Conservation (phyloP, 2,888 invertebrate genomes). For the Polydrusus cervinus region DNA sequence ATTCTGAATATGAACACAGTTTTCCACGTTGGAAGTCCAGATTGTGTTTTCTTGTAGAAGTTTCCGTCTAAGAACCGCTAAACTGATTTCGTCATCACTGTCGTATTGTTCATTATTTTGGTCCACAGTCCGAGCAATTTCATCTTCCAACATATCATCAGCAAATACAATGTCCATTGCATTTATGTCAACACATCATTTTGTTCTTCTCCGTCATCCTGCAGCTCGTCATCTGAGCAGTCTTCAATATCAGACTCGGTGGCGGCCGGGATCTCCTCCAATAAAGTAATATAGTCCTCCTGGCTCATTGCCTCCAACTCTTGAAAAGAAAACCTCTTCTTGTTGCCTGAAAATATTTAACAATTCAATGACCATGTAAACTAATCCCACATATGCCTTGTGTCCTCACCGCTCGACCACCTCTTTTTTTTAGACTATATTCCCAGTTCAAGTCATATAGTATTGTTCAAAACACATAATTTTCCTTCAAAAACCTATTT, state of each 20-base stretch:
- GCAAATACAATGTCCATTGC: background rate
- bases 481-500: constrained; percentile 1
- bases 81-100: constrained; percentile 6
- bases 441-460: background rate
- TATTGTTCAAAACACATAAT: background rate
- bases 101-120: constrained; percentile 4
- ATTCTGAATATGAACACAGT: background rate
- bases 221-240: background rate
- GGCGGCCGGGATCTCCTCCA: background rate
- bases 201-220: background rate
- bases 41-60: background rate
- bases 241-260: background rate
- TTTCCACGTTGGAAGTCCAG: background rate
- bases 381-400: constrained; percentile 14
- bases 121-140: background rate
- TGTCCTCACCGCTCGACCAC: constrained; percentile 26
- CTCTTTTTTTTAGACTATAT: background rate
- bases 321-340: background rate
- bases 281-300: background rate
- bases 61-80: constrained; percentile 8
- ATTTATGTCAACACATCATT: constrained; percentile 11
- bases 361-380: background rate
- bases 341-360: background rate
- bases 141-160: constrained; percentile 7
- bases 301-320: background rate